Conservation (phyloP, 2,797 vertebrate species). For the Tokudaia tokunoshimensis region DNA sequence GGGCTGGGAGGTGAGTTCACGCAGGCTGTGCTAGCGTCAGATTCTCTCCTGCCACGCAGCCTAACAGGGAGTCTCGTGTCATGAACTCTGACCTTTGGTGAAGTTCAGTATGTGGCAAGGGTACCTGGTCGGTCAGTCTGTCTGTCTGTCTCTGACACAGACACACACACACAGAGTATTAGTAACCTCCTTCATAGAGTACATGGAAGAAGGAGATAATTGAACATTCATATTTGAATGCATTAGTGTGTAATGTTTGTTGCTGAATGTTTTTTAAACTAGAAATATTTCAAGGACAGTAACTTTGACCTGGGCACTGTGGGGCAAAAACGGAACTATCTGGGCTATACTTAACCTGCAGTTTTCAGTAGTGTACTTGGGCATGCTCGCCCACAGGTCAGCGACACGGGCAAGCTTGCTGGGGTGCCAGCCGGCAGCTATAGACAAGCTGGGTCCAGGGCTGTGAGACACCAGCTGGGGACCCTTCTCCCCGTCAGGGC, state of each 20-base stretch:
- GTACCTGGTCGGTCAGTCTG: too few species aligned
- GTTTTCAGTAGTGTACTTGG: not conserved
- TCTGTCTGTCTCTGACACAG: not conserved
- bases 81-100: not conserved
- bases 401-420: not conserved
- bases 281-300: not conserved
- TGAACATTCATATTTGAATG: not conserved
- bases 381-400: not conserved
- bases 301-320: not conserved
- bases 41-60: not conserved
- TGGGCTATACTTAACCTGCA: not conserved
- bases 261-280: not conserved
- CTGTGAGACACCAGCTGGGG: not conserved
- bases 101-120: not conserved
- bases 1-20: accelerated
- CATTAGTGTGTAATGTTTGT: not conserved
- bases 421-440: accelerated
- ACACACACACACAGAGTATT: not conserved
- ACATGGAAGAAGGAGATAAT: not conserved
- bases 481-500: accelerated
- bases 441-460: not conserved
- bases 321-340: not conserved
- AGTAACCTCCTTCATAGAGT: not conserved
- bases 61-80: not conserved
- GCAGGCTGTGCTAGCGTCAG: not conserved